Conservation (phyloP, 1,140 invertebrate species). For the Varroa destructor region DNA sequence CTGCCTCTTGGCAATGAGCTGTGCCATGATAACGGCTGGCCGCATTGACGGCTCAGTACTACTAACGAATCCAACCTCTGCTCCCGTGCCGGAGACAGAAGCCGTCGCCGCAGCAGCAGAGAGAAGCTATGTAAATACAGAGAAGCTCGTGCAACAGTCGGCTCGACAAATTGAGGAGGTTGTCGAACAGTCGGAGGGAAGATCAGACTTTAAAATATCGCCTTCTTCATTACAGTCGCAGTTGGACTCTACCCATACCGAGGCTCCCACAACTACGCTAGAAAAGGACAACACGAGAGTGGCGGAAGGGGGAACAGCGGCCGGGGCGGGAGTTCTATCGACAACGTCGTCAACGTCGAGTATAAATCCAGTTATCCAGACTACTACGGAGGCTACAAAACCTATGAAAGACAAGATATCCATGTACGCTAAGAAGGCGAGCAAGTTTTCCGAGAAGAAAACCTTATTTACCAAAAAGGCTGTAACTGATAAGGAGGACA, state of each 20-base stretch:
- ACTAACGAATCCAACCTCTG: conserved; percentile 16
- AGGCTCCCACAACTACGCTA: no score
- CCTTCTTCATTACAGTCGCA: no score
- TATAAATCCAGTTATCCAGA: conserved; percentile 8
- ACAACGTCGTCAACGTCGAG: conserved; percentile 5
- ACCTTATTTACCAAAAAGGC: conserved; percentile 1
- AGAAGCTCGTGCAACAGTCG: conserved; percentile 21
- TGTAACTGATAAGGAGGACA: conserved; percentile 8
- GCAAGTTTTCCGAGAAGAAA: neutral
- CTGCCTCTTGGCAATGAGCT: no score
- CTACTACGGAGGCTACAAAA: conserved; percentile 3
- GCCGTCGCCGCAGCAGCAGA: neutral
- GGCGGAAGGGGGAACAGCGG: neutral
- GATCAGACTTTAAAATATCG: no score
- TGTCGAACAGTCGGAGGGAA: neutral
- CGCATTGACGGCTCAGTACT: conserved; percentile 2
- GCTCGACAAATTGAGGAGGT: conserved; percentile 21
- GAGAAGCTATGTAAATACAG: conserved; percentile 26
- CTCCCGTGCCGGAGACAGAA: neutral
- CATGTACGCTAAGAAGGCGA: neutral
- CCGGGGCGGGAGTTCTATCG: neutral
- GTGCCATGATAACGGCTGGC: no score
- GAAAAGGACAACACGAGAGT: neutral
- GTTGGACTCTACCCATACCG: no score
- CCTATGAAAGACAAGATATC: conserved; percentile 16